Evolutionary conservation across 2,113 vertebrate genomes (phyloP).

Genomic region (Telmatochromis brachygnathus): DNA sequence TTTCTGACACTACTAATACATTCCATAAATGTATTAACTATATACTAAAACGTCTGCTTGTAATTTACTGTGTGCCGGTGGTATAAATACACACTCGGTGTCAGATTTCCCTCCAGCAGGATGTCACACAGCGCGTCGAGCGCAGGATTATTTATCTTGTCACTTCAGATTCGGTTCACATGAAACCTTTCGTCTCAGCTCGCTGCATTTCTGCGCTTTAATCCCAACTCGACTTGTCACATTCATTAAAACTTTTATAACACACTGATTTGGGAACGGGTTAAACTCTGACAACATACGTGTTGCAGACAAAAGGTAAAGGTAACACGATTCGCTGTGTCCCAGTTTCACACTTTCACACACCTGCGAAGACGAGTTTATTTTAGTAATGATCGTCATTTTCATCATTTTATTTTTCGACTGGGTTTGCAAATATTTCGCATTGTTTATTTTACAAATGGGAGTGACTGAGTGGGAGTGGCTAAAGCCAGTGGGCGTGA

Average conservation of each 20-base stretch:
- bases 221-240: background rate
- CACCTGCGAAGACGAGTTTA: background rate
- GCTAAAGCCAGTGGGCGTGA: background rate
- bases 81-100: background rate
- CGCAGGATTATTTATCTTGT: background rate
- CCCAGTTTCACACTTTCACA: background rate
- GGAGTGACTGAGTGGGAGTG: background rate
- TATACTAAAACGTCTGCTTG: background rate
- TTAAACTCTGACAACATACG: background rate
- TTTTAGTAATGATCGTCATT: rapidly evolving
- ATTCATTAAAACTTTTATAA: background rate
- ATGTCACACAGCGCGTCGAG: background rate
- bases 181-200: background rate
- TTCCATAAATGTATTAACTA: conserved; percentile 27
- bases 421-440: background rate
- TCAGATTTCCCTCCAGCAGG: background rate
- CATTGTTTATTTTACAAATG: background rate
- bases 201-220: background rate
- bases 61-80: background rate
- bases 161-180: background rate
- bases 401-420: background rate
- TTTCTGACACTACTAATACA: conserved; percentile 35
- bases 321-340: background rate
- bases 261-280: background rate
- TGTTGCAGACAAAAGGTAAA: background rate